These are phyloP conservation scores for Gymnoscopelus braueri DNA, from an alignment of 2,797 vertebrate genomes.

Conservation along the genomic window DNA sequence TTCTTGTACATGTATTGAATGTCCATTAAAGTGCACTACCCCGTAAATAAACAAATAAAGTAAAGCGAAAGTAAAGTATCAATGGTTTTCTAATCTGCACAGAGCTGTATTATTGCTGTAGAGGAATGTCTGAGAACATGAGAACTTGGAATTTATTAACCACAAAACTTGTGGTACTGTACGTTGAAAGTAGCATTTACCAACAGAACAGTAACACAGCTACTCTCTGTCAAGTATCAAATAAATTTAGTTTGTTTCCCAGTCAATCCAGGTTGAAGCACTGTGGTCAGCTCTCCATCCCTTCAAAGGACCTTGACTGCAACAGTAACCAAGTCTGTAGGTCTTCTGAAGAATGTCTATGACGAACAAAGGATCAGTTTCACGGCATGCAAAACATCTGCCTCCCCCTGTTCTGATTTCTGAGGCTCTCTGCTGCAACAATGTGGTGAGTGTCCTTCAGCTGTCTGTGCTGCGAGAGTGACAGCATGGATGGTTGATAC, in stretches of 20 bases:
- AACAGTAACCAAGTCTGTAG: conserved; percentile 21
- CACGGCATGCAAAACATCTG: conserved; percentile 36
- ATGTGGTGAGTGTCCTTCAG: conserved; percentile 47
- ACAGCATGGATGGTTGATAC: conserved; percentile 42
- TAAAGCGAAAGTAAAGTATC: neutral
- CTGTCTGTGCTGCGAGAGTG: conserved; percentile 32
- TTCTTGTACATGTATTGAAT: too few relatives aligned
- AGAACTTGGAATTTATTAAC: conserved; percentile 12
- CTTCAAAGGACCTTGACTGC: conserved; percentile 14
- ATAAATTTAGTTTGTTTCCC: conserved; percentile 18
- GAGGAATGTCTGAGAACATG: conserved; percentile 16
- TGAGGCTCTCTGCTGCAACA: conserved; percentile 42
- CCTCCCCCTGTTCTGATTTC: conserved; percentile 28
- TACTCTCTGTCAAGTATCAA: neutral
- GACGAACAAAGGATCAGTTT: conserved; percentile 46
- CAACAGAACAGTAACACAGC: neutral
- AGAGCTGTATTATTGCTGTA: conserved; percentile 14
- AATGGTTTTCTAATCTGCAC: conserved; percentile 20
- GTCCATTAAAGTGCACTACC: too few relatives aligned
- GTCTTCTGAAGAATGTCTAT: conserved; percentile 31
- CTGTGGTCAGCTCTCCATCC: conserved; percentile 35
- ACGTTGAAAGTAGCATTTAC: too few relatives aligned
- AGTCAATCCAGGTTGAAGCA: conserved; percentile 9
- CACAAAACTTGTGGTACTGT: too few relatives aligned
- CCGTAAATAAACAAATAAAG: too few relatives aligned